Conservation (phyloP, 2,113 vertebrate genomes). For the Sitta europaea region DNA sequence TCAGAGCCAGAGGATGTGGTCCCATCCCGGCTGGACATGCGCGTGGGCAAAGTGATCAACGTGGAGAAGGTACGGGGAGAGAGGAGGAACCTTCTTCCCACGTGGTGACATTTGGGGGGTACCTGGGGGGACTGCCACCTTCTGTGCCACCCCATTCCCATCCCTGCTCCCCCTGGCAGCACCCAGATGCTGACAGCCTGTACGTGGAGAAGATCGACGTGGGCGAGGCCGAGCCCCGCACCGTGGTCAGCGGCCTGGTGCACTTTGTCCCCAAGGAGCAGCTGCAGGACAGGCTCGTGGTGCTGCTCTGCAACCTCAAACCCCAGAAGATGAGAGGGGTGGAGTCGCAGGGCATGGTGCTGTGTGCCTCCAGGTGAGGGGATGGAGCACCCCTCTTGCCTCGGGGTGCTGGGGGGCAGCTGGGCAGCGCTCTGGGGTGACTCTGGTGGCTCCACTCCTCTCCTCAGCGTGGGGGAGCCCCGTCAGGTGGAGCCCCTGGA, state of each 20-base stretch:
- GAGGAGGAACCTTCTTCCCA: neutral
- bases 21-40: conserved; percentile 90
- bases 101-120: accelerated
- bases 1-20: conserved; percentile 77
- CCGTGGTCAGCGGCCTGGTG: conserved; percentile 92
- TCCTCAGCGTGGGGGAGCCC: conserved; percentile 77
- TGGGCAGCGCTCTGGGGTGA: neutral
- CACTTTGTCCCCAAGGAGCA: conserved; percentile 84
- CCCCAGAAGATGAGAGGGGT: conserved; percentile 96
- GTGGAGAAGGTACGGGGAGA: conserved; percentile 82
- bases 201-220: conserved; percentile 93
- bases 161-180: conserved; percentile 67
- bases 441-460: neutral
- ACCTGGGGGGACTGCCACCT: neutral
- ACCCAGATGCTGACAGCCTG: conserved; percentile 90
- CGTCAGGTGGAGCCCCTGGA: conserved; percentile 89
- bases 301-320: conserved; percentile 93
- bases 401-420: neutral
- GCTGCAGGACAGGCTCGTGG: conserved; percentile 85
- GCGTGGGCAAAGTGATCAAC: conserved; percentile 89
- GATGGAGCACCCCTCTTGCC: neutral
- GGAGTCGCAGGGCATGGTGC: conserved; percentile 95
- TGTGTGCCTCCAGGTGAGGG: conserved; percentile 89
- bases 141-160: neutral
- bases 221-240: conserved; percentile 87